These are phyloP conservation scores for Neelides folsomi DNA, from an alignment of 2,888 invertebrate species.

Conservation along the genomic window DNA sequence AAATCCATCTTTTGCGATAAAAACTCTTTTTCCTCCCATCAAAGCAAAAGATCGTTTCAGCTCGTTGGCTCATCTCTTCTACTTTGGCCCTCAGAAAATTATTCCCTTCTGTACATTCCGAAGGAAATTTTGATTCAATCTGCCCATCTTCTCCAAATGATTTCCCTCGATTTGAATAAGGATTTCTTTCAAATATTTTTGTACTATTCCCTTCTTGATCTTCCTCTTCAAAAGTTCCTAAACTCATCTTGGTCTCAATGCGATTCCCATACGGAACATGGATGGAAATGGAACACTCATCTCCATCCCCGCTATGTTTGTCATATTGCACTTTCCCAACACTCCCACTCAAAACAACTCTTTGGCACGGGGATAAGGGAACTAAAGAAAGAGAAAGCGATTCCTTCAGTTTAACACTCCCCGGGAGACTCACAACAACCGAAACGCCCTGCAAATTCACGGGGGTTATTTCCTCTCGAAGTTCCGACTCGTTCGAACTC, in stretches of 20 bases:
- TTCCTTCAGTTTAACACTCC: constrained; percentile 22
- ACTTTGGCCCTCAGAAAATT: constrained; percentile 4
- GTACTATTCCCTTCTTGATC: no score
- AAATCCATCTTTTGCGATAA: constrained; percentile 27
- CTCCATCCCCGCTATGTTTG: constrained; percentile 10
- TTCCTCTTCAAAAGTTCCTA: constrained; percentile 7
- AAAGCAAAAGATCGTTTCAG: constrained; percentile 27
- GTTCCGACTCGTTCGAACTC: background rate
- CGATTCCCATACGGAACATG: constrained; percentile 32
- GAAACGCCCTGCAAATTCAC: background rate
- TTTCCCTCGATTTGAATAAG: background rate
- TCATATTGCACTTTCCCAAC: constrained; percentile 26
- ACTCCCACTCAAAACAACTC: constrained; percentile 22
- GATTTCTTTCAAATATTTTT: no score
- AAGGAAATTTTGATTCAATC: background rate
- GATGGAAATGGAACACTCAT: constrained; percentile 30
- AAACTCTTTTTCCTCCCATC: constrained; percentile 13
- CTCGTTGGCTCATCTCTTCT: constrained; percentile 20
- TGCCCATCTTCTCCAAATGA: background rate
- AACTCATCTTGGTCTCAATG: constrained; percentile 25
- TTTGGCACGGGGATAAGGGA: constrained; percentile 28
- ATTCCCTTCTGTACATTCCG: background rate
- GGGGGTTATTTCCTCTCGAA: background rate
- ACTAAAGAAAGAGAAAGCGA: constrained; percentile 22
- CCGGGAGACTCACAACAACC: constrained; percentile 17